Percentiles rank a stretch among this genome's conserved stretches.
Conservation (phyloP, 2,113 vertebrate species). For the Prinia subflava region DNA sequence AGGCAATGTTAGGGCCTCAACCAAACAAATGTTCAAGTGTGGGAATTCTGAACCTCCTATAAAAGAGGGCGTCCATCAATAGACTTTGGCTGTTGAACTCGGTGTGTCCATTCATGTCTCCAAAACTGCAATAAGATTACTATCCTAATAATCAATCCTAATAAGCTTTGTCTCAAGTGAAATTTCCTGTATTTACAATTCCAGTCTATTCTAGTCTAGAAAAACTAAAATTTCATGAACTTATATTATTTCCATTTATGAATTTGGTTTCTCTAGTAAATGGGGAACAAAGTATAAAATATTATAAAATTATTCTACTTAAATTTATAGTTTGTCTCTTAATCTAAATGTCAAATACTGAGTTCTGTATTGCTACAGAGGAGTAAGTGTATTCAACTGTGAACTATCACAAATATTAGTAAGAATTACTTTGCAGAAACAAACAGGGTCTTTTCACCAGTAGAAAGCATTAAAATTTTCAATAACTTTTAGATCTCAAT, state of each 20-base stretch:
- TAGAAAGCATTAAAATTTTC: background rate
- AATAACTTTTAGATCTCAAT: background rate
- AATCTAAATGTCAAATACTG: background rate
- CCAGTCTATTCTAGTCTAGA: background rate
- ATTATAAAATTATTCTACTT: background rate
- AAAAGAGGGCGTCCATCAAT: background rate
- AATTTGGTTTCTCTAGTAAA: background rate
- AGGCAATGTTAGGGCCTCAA: background rate
- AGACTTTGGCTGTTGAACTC: background rate
- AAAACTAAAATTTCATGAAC: background rate
- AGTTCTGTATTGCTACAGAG: background rate
- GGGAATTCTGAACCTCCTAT: background rate
- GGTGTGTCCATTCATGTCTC: background rate
- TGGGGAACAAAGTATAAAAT: background rate
- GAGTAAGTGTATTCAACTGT: background rate
- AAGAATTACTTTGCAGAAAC: background rate
- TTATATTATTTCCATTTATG: background rate
- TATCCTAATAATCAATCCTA: too few species aligned
- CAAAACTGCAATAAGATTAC: background rate
- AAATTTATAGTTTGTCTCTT: background rate
- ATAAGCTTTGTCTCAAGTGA: background rate
- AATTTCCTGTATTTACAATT: background rate
- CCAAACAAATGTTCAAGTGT: background rate
- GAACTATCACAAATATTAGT: background rate
- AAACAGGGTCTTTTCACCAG: fast-evolving